Evolutionary conservation across 2,113 vertebrate species (phyloP).

Genomic region (Aldabrachelys gigantea): DNA sequence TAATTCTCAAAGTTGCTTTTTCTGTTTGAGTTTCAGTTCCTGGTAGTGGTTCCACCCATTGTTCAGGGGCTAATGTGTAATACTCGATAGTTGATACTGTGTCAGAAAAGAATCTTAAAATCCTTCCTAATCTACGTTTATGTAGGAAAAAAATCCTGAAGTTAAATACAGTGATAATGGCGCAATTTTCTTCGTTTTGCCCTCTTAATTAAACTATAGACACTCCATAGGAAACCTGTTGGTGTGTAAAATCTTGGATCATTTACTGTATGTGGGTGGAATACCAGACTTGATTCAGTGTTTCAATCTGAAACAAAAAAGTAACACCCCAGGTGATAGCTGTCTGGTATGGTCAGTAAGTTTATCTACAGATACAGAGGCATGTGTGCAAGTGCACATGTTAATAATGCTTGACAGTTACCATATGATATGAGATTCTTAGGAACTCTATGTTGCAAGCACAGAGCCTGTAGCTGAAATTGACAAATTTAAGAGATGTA

Average conservation of each 20-base stretch:
- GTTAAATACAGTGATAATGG: not conserved
- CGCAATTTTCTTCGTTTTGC: not conserved
- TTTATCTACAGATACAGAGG: not conserved
- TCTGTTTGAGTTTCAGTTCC: not conserved
- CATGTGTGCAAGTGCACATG: not conserved
- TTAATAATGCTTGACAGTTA: not conserved
- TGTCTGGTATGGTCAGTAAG: not conserved
- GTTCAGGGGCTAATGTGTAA: not conserved
- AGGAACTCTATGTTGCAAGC: not conserved
- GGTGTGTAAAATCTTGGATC: not conserved
- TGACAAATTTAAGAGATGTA: not conserved
- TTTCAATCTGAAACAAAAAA: not conserved
- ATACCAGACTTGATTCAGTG: not conserved
- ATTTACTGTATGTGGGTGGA: not conserved
- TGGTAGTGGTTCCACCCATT: not conserved
- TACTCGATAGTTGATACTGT: not conserved
- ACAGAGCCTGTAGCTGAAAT: not conserved
- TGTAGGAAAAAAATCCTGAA: not conserved
- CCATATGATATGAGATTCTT: not conserved
- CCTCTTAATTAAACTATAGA: not conserved
- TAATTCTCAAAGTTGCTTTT: not conserved
- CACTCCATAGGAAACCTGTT: not conserved
- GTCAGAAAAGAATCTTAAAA: not conserved
- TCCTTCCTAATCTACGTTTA: not conserved
- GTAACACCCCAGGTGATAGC: not conserved